Percentiles rank a stretch among this genome's conserved stretches.
Conservation (phyloP, 2,888 invertebrate genomes). For the Perithous albicinctus region DNA sequence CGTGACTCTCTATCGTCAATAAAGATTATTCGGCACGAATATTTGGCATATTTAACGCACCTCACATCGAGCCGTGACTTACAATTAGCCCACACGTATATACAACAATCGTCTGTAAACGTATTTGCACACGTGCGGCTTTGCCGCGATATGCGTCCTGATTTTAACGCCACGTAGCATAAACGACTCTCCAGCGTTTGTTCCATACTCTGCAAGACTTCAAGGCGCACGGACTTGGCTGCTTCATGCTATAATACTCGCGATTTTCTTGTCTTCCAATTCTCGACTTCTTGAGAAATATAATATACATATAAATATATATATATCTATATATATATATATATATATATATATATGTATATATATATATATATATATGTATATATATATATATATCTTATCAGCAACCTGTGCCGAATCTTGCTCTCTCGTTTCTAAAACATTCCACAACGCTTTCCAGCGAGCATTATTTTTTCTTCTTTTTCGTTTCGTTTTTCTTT, state of each 20-base stretch:
- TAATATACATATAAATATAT: too few species aligned
- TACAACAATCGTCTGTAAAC: constrained; percentile 26
- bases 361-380: background rate
- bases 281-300: background rate
- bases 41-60: constrained; percentile 60
- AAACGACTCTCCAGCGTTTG: background rate
- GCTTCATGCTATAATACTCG: background rate
- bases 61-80: constrained; percentile 37
- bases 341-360: background rate
- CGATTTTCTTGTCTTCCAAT: constrained; percentile 25
- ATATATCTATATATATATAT: too few species aligned
- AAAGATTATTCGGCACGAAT: constrained; percentile 56
- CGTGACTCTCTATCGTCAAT: constrained; percentile 43
- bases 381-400: constrained; percentile 17
- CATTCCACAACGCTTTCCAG: constrained; percentile 41
- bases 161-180: constrained; percentile 65
- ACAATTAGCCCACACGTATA: constrained; percentile 39
- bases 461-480: constrained; percentile 33
- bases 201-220: constrained; percentile 17
- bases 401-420: constrained; percentile 51
- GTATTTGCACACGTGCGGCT: constrained; percentile 63
- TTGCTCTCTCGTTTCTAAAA: constrained; percentile 34
- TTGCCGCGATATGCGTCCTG: constrained; percentile 67
- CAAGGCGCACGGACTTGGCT: background rate
- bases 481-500: constrained; percentile 32